Percentiles rank a stretch among this genome's conserved stretches.
phyloP scores from a whole-genome alignment of 2,888 invertebrate species.

The Lepidocyrtinus sp. region DNA sequence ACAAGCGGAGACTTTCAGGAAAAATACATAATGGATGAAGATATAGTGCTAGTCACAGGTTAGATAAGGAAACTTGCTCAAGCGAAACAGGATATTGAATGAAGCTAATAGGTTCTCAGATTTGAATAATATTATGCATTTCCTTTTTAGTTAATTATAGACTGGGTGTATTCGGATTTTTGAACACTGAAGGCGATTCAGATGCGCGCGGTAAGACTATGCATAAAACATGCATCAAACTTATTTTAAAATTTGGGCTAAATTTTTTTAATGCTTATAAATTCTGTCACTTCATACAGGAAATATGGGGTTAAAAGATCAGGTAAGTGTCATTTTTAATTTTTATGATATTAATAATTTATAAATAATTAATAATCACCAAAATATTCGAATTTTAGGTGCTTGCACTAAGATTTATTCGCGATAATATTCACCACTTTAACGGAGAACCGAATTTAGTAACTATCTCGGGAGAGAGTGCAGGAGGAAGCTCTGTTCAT shows the following conservation, averaged over 20 bases:
- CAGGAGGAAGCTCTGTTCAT: conserved; percentile 61
- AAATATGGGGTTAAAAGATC: conserved; percentile 27
- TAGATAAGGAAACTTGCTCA: too few relatives aligned
- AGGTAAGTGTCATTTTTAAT: background rate
- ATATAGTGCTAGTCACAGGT: conserved; percentile 66
- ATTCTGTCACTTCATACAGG: too few relatives aligned
- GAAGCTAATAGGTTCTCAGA: too few relatives aligned
- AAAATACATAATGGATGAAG: conserved; percentile 69
- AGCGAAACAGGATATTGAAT: too few relatives aligned
- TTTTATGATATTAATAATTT: background rate
- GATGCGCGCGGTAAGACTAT: conserved; percentile 55
- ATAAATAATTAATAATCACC: too few relatives aligned
- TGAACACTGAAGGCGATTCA: conserved; percentile 62
- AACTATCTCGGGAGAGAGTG: conserved; percentile 64
- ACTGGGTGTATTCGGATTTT: conserved; percentile 47
- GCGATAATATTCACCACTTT: conserved; percentile 64
- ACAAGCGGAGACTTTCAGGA: conserved; percentile 64
- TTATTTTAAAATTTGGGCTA: too few relatives aligned
- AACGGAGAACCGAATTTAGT: conserved; percentile 63
- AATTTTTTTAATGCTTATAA: too few relatives aligned
- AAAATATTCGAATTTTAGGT: conserved; percentile 53
- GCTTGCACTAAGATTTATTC: conserved; percentile 65
- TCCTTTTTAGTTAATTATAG: conserved; percentile 21
- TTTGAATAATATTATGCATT: background rate
- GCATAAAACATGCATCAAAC: too few relatives aligned